Evolutionary conservation across 2,797 vertebrate genomes (phyloP).

Genomic region (Spizella passerina): DNA sequence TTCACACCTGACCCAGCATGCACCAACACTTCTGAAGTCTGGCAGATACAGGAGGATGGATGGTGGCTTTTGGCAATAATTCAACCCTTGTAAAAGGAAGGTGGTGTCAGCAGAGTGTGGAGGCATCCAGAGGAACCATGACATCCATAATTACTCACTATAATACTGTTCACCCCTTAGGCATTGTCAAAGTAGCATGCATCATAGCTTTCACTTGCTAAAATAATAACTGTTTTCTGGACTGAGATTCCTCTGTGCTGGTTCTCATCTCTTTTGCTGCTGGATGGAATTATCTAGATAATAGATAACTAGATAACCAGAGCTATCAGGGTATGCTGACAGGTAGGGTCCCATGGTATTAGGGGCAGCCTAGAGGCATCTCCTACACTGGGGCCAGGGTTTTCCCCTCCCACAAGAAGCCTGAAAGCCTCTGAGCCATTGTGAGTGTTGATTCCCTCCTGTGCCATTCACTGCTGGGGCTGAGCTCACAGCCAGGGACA

Average conservation of each 20-base stretch:
- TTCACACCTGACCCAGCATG: background rate
- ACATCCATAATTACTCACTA: background rate
- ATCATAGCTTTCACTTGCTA: background rate
- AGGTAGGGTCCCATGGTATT: background rate
- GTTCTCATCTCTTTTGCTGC: background rate
- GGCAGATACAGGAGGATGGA: background rate
- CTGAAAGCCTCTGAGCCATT: background rate
- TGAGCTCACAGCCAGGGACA: background rate
- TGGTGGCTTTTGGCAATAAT: background rate
- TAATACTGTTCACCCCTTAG: background rate
- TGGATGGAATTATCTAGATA: background rate
- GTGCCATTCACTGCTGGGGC: background rate
- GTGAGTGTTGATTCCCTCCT: background rate
- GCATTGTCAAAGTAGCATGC: background rate
- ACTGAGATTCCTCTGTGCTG: background rate
- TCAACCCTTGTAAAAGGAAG: background rate
- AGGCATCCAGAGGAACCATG: background rate
- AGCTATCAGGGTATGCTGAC: background rate
- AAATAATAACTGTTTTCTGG: background rate
- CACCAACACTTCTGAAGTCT: background rate
- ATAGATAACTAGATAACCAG: background rate
- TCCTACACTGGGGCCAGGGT: background rate
- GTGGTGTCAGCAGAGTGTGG: background rate
- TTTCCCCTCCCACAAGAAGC: background rate
- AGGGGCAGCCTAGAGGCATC: background rate